phyloP scores from a whole-genome alignment of 2,797 vertebrate genomes.

The Siniperca obscura region DNA sequence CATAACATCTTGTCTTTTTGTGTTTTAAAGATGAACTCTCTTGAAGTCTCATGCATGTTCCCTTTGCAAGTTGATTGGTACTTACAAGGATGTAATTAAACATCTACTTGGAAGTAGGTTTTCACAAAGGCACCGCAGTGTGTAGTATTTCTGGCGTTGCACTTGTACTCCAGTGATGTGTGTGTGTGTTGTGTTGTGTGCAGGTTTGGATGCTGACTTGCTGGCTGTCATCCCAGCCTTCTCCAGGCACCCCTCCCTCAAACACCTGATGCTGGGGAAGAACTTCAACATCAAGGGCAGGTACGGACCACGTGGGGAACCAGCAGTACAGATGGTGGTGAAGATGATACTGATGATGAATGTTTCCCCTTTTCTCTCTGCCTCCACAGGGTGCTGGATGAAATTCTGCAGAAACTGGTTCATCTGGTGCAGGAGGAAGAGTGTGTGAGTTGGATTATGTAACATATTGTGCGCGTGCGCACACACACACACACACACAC shows the following conservation, averaged over 20 bases:
- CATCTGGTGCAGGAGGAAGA: constrained; percentile 94
- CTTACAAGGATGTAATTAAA: constrained; percentile 35
- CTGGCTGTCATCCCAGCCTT: constrained; percentile 89
- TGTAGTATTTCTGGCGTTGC: constrained; percentile 5
- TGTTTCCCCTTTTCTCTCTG: constrained; percentile 54
- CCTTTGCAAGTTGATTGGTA: background rate
- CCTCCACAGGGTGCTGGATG: constrained; percentile 89
- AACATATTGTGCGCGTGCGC: constrained; percentile 53
- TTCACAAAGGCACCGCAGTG: constrained; percentile 1
- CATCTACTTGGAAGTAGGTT: constrained; percentile 5
- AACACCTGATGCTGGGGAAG: constrained; percentile 92
- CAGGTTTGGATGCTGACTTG: constrained; percentile 91
- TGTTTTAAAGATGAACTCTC: background rate
- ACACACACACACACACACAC: background rate
- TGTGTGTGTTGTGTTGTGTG: constrained; percentile 24
- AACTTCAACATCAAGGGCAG: constrained; percentile 96
- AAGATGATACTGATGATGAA: constrained; percentile 61
- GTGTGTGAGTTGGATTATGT: constrained; percentile 89
- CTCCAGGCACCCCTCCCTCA: constrained; percentile 91
- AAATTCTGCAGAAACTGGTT: constrained; percentile 92
- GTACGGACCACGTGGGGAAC: constrained; percentile 69
- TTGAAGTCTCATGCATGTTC: constrained; percentile 13
- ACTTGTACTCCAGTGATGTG: constrained; percentile 14
- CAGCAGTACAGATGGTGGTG: constrained; percentile 53
- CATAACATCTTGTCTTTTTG: constrained; percentile 4